Conservation (phyloP, 92 coral and sea anemone genomes). For the Scolanthus callimorphus region DNA sequence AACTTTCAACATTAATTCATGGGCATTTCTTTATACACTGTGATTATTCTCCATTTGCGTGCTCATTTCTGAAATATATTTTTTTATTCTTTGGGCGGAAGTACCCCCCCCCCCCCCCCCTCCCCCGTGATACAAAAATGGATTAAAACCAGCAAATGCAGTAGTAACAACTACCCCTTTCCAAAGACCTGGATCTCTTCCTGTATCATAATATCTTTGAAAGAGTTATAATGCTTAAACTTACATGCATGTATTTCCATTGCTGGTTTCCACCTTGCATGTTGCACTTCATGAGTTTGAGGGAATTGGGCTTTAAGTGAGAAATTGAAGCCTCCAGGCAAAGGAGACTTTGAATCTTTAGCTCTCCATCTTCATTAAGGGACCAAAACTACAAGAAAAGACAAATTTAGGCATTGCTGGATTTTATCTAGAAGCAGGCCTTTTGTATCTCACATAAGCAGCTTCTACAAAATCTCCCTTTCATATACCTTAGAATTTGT, state of each 20-base stretch:
- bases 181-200: no score
- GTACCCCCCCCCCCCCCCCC: no score
- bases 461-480: not conserved
- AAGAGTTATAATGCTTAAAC: no score
- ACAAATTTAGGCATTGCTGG: not conserved
- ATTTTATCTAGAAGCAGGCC: not conserved
- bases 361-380: constrained; percentile 65
- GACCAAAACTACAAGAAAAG: constrained; percentile 60
- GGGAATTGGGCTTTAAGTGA: constrained; percentile 17
- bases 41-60: no score
- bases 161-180: not conserved
- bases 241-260: constrained; percentile 74
- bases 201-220: no score
- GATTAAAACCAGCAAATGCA: no score
- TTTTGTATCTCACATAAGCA: not conserved
- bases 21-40: no score
- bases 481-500: constrained; percentile 68
- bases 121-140: no score
- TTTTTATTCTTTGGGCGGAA: no score
- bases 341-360: constrained; percentile 66
- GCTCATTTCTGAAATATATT: no score
- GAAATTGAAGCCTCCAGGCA: constrained; percentile 70
- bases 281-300: constrained; percentile 76
- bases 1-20: no score
- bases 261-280: constrained; percentile 80